A percentile compares a stretch with the other conserved stretches of the same genome.
phyloP scores from a whole-genome alignment of 2,888 invertebrate genomes.

The Tetanocera ferruginea region DNA sequence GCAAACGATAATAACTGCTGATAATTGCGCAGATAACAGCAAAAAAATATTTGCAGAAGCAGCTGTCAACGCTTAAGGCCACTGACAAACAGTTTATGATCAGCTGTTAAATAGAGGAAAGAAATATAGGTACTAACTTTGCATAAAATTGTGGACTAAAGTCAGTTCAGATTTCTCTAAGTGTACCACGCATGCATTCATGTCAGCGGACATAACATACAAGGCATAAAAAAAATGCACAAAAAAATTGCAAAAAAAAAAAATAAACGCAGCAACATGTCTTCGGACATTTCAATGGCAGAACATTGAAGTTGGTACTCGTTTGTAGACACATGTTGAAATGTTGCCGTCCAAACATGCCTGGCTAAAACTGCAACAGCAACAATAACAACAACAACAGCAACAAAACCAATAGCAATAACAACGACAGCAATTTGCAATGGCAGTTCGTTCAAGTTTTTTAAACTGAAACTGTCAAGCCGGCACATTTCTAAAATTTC shows the following conservation, averaged over 20 bases:
- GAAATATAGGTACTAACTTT: background rate
- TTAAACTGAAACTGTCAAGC: slow-evolving; percentile 8
- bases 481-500: background rate
- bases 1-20: background rate
- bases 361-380: background rate
- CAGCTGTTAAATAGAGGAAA: background rate
- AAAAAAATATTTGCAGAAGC: slow-evolving; percentile 19
- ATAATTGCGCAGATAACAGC: slow-evolving; percentile 2
- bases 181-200: background rate
- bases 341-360: slow-evolving; percentile 19
- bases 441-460: background rate
- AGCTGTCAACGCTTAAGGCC: background rate
- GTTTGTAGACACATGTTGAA: background rate
- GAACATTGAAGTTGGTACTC: background rate
- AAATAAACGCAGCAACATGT: background rate
- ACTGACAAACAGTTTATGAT: background rate
- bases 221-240: background rate
- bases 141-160: background rate
- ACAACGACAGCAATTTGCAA: background rate
- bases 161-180: background rate
- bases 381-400: background rate
- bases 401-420: background rate
- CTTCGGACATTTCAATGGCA: slow-evolving; percentile 17
- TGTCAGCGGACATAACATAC: background rate
- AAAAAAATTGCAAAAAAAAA: background rate